Percentiles rank a stretch among this genome's conserved stretches.
phyloP scores from a whole-genome alignment of 2,888 invertebrate species.

The Mimachlamys varia region DNA sequence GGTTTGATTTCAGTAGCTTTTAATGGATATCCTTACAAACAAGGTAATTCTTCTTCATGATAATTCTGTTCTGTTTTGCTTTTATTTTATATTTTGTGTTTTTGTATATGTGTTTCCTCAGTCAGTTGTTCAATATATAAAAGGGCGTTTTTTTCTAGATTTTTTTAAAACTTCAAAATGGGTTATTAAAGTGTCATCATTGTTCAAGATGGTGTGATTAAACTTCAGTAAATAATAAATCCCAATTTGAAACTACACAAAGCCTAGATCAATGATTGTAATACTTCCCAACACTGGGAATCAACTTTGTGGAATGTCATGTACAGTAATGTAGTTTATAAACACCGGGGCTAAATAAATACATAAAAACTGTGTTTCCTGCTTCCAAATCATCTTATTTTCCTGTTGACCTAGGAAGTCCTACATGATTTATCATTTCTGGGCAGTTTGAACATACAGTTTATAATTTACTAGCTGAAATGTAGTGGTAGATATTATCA shows the following conservation, averaged over 20 bases:
- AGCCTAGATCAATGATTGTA: background rate
- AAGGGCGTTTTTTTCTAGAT: background rate
- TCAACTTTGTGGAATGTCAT: background rate
- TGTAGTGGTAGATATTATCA: no score
- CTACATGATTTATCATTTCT: no score
- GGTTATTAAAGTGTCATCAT: background rate
- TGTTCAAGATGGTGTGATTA: no score
- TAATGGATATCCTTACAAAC: constrained; percentile 26
- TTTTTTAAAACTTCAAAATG: background rate
- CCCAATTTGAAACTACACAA: background rate
- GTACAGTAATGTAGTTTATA: no score
- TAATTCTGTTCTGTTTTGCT: constrained; percentile 6
- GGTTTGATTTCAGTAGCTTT: constrained; percentile 36
- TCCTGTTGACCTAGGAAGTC: no score
- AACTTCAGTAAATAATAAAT: no score
- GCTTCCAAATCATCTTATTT: no score
- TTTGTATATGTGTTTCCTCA: constrained; percentile 5
- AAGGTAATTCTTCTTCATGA: constrained; percentile 21
- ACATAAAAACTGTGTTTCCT: no score
- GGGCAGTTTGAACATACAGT: no score
- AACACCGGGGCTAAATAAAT: no score
- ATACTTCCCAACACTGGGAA: background rate
- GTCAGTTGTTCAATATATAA: background rate
- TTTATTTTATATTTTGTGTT: background rate
- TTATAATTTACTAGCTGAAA: no score